A percentile compares a stretch with the other conserved stretches of the same genome.
These are phyloP conservation scores for Parasteatoda tepidariorum DNA, from an alignment of 1,140 invertebrate genomes.

Conservation along the genomic window DNA sequence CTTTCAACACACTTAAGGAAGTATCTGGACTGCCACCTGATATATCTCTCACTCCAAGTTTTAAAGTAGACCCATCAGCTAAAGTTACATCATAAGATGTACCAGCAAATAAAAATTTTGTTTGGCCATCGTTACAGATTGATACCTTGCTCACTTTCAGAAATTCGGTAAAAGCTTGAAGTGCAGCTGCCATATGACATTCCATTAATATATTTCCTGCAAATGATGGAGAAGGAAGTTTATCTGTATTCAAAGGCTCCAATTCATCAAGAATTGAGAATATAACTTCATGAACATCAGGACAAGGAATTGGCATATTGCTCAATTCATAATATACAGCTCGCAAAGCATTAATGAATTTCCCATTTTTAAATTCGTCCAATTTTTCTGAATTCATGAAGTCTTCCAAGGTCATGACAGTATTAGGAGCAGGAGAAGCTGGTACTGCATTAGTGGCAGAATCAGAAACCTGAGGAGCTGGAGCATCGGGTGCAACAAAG, in stretches of 20 bases:
- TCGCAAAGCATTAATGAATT: conserved; percentile 45
- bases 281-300: conserved; percentile 54
- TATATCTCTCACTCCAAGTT: conserved; percentile 41
- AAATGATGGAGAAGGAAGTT: conserved; percentile 54
- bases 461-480: background rate
- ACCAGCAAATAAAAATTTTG: conserved; percentile 19
- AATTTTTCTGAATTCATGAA: conserved; percentile 57
- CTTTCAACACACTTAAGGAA: conserved; percentile 39
- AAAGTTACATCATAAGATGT: conserved; percentile 37
- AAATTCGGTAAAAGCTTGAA: conserved; percentile 42
- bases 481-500: background rate
- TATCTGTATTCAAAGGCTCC: conserved; percentile 49
- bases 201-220: conserved; percentile 58
- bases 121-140: conserved; percentile 47
- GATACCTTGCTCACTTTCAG: conserved; percentile 37
- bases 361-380: conserved; percentile 54
- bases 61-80: conserved; percentile 33
- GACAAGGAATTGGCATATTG: conserved; percentile 36
- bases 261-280: conserved; percentile 38
- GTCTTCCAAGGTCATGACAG: conserved; percentile 27
- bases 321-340: conserved; percentile 46
- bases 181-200: conserved; percentile 15
- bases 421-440: background rate
- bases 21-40: conserved; percentile 48
- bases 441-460: background rate